Percentiles rank a stretch among this genome's conserved stretches.
Conservation (phyloP, 2,888 invertebrate species). For the Neoscelio sp. region DNA sequence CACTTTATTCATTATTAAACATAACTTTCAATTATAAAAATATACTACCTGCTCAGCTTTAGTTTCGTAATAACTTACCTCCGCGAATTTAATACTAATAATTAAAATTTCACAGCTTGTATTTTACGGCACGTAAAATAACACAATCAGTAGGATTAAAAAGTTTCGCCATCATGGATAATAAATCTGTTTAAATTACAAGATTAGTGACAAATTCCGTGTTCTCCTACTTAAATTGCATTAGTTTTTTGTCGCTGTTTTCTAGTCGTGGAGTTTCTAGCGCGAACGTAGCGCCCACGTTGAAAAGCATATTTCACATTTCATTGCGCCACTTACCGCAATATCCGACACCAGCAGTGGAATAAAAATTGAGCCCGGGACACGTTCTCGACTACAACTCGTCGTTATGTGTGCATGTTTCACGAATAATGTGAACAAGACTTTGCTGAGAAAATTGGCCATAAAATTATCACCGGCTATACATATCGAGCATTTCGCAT, state of each 20-base stretch:
- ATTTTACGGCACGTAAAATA: too few species aligned
- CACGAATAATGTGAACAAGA: slow-evolving; percentile 49
- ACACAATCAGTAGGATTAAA: slow-evolving; percentile 32
- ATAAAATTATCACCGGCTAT: slow-evolving; percentile 50
- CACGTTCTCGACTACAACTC: slow-evolving; percentile 42
- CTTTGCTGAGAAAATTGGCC: slow-evolving; percentile 59
- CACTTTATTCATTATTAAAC: too few species aligned
- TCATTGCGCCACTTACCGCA: slow-evolving; percentile 80
- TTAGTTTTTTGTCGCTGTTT: slow-evolving; percentile 38
- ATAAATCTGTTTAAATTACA: slow-evolving; percentile 41
- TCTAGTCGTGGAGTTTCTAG: slow-evolving; percentile 33
- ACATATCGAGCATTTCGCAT: slow-evolving; percentile 35
- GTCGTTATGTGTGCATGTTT: slow-evolving; percentile 58
- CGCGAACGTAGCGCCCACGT: slow-evolving; percentile 67
- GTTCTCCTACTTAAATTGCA: slow-evolving; percentile 36
- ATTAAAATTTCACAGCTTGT: slow-evolving; percentile 22
- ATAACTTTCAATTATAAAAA: too few species aligned
- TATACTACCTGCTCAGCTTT: too few species aligned
- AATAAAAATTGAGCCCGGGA: slow-evolving; percentile 73
- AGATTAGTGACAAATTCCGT: slow-evolving; percentile 32
- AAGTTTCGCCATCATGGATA: slow-evolving; percentile 4
- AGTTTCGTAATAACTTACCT: too few species aligned
- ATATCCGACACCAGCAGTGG: slow-evolving; percentile 71
- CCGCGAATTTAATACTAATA: slow-evolving; percentile 22
- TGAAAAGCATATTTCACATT: slow-evolving; percentile 82